Base-by-base conservation (phyloP, 2,797 vertebrate genomes). In the Tiaroga cobitis region DNA sequence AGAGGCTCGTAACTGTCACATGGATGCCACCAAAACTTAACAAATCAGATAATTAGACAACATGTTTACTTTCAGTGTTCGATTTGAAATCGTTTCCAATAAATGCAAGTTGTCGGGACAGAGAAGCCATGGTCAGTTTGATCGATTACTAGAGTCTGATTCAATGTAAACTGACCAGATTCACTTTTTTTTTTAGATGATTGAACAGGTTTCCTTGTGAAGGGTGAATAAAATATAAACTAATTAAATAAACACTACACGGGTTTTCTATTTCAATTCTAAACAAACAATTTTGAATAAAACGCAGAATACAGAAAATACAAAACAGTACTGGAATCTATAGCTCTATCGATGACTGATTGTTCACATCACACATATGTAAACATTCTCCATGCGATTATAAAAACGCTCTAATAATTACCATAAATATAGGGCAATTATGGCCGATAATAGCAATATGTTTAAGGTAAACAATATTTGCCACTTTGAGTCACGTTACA, bases 391-490 rank as follows among this genome's bases (percentile, higher is more conserved):
- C 0, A 39, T 75, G 32, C 15, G 37, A n/a, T 26, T 75, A 65
- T 41, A 19, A 49, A 16, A 65, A 39, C 24, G 3, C 19, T 39
- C 41, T 7, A 5, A 75, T 75, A 51, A n/a, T n/a, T 15, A 5
- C 11, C 21, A n/a, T 29, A 59, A 8, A 63, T 37, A 18, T 32
- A 49, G 8, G 5, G n/a, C 4, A 24, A 56, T 2, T 67, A 41
- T 46, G 26, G n/a, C 7, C 8, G 70, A 11, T 32, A 37, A 61
- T 21, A 63, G 32, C 34, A 46, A 83, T 34, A 29, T 92, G 95
- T 94, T 95, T 92, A 94, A 95, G 92, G 90, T 89, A 90, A 92
- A 92, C 92, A 90, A 91, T 81, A 88, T 86, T 92, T 89, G 85
- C 88, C 87, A 87, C 87, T 82, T 89, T 88, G 89, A 90, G 91